Base-by-base conservation (phyloP, 2,113 vertebrate genomes). In the Lathamus discolor region DNA sequence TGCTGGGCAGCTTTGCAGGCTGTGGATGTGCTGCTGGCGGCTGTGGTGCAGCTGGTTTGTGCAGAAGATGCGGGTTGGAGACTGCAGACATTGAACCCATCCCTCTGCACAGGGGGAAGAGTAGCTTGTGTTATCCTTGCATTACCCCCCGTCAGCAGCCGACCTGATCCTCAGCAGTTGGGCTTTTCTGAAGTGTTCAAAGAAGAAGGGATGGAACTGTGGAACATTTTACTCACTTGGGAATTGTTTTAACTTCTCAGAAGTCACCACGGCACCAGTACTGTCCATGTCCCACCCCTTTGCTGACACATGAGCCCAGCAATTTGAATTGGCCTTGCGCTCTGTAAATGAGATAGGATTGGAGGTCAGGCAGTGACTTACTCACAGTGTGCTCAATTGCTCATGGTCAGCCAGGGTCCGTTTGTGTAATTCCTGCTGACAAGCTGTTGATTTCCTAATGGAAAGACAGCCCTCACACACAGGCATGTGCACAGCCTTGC, bases 241-340 rank as follows among this genome's bases (percentile, higher is more conserved):
- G 57, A 51, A 6, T 72, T 11, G 17, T 20, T 82, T 46, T 5
- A 17, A 17, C 57, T 51, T 57, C 49, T 76, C 31, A 1, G 48
- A 43, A 61, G 64, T 2, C 17, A 74, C 66, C 2, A 0, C 6
- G 9, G 28, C 62, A 4, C 35, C 79, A 7, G 39, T 2, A 1
- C 76, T 23, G 33, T 15, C 67, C 44, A 49, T 9, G 35, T 24
- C 90, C 64, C 64, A 5, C 41, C 64, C 79, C 74, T 35, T 6
- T 2, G 25, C 6, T 33, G 33, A 41, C 2, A 3, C 10, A 13
- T 0, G 10, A 6, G 27, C 73, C 49, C 74, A 9, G 62, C 20
- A 4, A 19, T 35, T 1, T 7, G 49, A 49, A 2, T 10, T 18
- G 59, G 10, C 75, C 86, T 74, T 0, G 9, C 68, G 92, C 83